Conservation (phyloP, 2,888 invertebrate species). For the Hymenopus coronatus region DNA sequence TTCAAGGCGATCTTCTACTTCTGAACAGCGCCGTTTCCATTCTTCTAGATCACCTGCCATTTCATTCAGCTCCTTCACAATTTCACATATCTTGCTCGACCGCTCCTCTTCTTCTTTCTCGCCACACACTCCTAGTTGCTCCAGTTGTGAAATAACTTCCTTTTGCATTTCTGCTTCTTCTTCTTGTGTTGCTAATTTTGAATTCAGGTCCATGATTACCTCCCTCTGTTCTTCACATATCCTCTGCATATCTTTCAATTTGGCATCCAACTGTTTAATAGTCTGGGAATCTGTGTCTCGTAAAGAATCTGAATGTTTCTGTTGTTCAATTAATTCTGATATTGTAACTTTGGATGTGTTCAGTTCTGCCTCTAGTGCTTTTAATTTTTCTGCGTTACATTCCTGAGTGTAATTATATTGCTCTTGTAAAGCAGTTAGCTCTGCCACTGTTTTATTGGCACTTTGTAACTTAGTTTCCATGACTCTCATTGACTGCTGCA, state of each 20-base stretch:
- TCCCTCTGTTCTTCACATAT: conserved; percentile 62
- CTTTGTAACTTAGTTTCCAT: background rate
- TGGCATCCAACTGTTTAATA: conserved; percentile 48
- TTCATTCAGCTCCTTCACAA: conserved; percentile 22
- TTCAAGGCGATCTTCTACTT: conserved; percentile 23
- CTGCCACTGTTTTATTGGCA: background rate
- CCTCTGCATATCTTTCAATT: conserved; percentile 64
- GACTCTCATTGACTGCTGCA: background rate
- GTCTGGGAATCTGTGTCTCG: background rate
- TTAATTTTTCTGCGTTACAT: background rate
- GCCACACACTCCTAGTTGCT: conserved; percentile 16
- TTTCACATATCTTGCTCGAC: conserved; percentile 17
- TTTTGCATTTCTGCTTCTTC: conserved; percentile 44
- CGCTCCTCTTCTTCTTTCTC: conserved; percentile 7
- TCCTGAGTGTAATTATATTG: background rate
- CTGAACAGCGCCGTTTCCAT: conserved; percentile 26
- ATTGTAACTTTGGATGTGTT: background rate
- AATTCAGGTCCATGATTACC: conserved; percentile 55
- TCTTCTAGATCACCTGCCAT: conserved; percentile 29
- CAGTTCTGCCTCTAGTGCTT: background rate
- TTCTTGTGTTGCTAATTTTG: conserved; percentile 50
- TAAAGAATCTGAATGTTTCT: background rate
- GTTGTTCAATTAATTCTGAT: background rate
- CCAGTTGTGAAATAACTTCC: conserved; percentile 25
- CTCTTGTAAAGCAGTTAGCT: background rate